Evolutionary conservation across 2,888 invertebrate genomes (phyloP), one percentile per base, ranked within the genome.

Genomic region (Eurytoma californica): DNA sequence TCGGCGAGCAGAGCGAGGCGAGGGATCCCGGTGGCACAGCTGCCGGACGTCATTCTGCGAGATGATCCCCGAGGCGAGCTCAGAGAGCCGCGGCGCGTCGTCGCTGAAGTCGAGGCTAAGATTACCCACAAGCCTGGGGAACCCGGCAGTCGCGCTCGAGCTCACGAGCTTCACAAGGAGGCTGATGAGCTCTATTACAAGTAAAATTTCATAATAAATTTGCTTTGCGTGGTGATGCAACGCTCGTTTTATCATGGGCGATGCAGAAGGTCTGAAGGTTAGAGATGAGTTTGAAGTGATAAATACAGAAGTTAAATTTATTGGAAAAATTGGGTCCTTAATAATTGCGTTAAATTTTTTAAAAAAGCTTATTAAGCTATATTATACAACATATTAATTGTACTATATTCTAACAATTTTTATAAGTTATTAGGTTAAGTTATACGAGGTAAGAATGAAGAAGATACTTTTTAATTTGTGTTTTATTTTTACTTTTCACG

Each of bases 101-200:
- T 82, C 24, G 69, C 69, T 16, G 61, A 75, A 16, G 72, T 63
- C 51, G 77, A 82, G 65, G 67, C 47, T 18, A 47, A 30, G 4
- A 2, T 24, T 4, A 4, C 28, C n/a, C 3, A 4, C 28, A 30
- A 2, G 28, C 53, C 12, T 28, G 20, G 39, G 24, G 13, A 7
- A 13, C 51, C 16, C 28, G 24, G 78, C 58, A 83, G 80, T 30
- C 83, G 85, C 3, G 84, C 85, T n/a, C 84, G 83, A 47, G 88
- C 88, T 1, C 75, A 84, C 16, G 83, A 85, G 3, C 81, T 89
- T 9, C 89, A 89, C 75, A 81, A 79, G 9, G 87, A 88, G 67
- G 89, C 88, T 5, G 88, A 89, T 75, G 65, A 83, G 49, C 80
- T 88, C 20, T 86, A 86, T 75, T 53, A 61, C 47, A 79, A 72